Percentiles rank a stretch among this genome's conserved stretches.
These are phyloP conservation scores for Semaprochilodus insignis DNA, from an alignment of 2,797 vertebrate species.

Conservation along the genomic window DNA sequence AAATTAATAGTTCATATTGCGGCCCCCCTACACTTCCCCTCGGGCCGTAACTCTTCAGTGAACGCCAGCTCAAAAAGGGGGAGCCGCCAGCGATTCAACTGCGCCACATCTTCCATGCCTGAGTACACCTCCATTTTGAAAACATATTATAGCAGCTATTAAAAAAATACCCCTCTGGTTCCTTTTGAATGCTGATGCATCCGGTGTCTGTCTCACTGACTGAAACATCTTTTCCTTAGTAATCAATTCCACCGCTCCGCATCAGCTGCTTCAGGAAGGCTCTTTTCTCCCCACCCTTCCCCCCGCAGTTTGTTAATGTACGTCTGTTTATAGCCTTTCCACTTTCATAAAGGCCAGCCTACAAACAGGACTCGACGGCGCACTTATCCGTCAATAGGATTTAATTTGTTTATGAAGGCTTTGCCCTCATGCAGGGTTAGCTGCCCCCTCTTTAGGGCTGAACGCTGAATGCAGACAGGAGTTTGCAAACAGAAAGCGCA, in stretches of 20 bases:
- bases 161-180: slow-evolving; percentile 26
- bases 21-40: background rate
- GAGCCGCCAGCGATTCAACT: background rate
- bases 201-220: background rate
- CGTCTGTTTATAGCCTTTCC: slow-evolving; percentile 7
- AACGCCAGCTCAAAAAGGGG: background rate
- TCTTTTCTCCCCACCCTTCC: background rate
- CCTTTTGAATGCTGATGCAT: slow-evolving; percentile 49
- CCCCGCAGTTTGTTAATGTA: slow-evolving; percentile 8
- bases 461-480: background rate
- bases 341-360: background rate
- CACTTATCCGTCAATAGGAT: slow-evolving; percentile 26
- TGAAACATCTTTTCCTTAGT: slow-evolving; percentile 20
- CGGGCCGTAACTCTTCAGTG: slow-evolving; percentile 12
- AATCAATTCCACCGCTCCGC: slow-evolving; percentile 28
- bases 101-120: slow-evolving; percentile 39
- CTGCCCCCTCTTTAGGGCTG: slow-evolving; percentile 20
- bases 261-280: background rate
- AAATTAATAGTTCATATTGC: slow-evolving; percentile 63
- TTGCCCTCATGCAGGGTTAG: background rate
- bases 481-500: slow-evolving; percentile 14
- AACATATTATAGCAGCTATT: slow-evolving; percentile 51
- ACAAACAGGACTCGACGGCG: background rate
- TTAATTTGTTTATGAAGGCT: slow-evolving; percentile 34
- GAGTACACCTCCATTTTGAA: slow-evolving; percentile 49